phyloP scores from a whole-genome alignment of 2,888 invertebrate species.

The Leuctra nigra region DNA sequence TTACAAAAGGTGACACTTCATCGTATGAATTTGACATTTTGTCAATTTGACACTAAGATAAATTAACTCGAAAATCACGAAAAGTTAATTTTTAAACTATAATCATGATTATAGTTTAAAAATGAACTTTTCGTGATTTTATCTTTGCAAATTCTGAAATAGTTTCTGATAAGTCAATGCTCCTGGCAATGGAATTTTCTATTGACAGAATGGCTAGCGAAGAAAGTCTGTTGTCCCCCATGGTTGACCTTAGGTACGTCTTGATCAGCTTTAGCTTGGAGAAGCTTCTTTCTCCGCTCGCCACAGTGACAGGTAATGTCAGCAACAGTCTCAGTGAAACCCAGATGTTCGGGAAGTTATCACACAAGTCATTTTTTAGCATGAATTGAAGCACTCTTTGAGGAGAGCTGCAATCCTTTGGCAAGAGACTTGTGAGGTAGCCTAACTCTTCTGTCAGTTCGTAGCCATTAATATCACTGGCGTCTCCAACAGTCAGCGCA shows the following conservation, averaged over 20 bases:
- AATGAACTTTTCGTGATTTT: neutral
- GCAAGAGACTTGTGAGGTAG: neutral
- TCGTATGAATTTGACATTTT: too few species aligned
- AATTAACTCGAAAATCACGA: too few species aligned
- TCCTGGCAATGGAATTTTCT: constrained; percentile 24
- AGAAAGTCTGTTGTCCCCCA: constrained; percentile 30
- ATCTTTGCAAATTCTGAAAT: neutral
- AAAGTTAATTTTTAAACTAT: too few species aligned
- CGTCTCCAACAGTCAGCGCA: neutral
- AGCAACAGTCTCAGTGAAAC: constrained; percentile 27
- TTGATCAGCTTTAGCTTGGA: constrained; percentile 30
- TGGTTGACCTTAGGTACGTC: constrained; percentile 30
- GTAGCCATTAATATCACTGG: neutral
- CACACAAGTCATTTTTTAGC: neutral
- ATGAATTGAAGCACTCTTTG: neutral
- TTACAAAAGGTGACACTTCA: too few species aligned
- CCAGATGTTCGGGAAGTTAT: constrained; percentile 26
- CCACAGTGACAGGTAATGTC: constrained; percentile 21
- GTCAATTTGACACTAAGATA: too few species aligned
- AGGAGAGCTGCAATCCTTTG: too few species aligned
- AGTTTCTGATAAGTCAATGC: neutral
- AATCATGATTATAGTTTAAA: too few species aligned
- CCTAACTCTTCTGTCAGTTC: constrained; percentile 1
- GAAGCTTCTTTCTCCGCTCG: constrained; percentile 30
- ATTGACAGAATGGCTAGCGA: constrained; percentile 31